Evolutionary conservation across 2,888 invertebrate species (phyloP), one percentile per base, ranked within the genome.

Genomic region (Camponotus fellah): DNA sequence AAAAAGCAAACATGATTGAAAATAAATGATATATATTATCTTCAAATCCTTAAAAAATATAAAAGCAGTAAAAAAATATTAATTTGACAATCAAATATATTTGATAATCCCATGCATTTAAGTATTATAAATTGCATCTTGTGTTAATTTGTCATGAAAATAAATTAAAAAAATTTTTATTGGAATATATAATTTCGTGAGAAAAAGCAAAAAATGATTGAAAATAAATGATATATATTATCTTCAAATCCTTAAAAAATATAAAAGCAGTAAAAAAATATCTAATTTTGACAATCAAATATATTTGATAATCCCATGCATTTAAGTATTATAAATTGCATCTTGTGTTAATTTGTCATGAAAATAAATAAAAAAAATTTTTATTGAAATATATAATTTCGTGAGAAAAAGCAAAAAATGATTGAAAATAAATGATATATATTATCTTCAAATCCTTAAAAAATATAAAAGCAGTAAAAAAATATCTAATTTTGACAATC

Each of bases 301-400:
- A 75, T 37, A 62, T 75, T 64, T 34, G 21, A 62, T 32, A n/a
- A 14, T 64, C 32, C 8, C 40, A 10, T 14, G 17, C 17, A 21
- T 62, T 46, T 34, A 43, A 6, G 17, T 60, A n/a, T n/a, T n/a
- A n/a, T n/a, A 12, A 32, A 69, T 69, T 12, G 49, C n/a, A n/a
- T 53, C 12, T 71, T 53, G 53, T 0, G 49, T n/a, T 49, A 34
- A 53, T 9, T 34, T 34, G 37, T 60, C 9, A 72, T 10, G 2
- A 60, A 58, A 58, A 58, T 72, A 43, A 26, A 34, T 40, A 8
- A 58, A 72, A 40, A 26, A 34, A 34, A 68, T 17, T 49, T 49
- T 4, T 17, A 49, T 49, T 49, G 17, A 0, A 49, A 49, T 6
- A 49, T 49, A 49, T 5, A 17, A 49, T 49, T 49, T 49, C 49